Evolutionary conservation across 2,113 vertebrate species (phyloP).

Genomic region (Sinocyclocheilus grahami): DNA sequence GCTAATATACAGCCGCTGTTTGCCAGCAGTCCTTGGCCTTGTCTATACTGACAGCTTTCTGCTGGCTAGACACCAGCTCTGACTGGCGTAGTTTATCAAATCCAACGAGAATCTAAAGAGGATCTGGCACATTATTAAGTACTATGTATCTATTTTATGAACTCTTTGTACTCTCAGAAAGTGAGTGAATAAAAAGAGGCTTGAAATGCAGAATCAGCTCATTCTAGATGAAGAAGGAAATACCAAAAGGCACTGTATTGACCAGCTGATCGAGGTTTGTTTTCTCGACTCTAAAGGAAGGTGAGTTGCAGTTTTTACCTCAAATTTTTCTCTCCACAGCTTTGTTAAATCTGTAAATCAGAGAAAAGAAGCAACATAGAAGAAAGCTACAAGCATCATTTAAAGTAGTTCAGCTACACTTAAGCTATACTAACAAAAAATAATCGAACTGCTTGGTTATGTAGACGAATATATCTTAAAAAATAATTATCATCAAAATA

Average conservation of each 20-base stretch:
- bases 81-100: not conserved
- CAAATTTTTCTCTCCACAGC: not conserved
- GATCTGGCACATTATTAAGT: constrained; percentile 4
- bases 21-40: constrained; percentile 21
- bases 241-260: not conserved
- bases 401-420: not conserved
- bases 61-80: constrained; percentile 21
- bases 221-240: not conserved
- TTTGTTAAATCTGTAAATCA: not conserved
- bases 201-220: not conserved
- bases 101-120: not conserved
- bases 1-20: not conserved
- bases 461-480: too few relatives aligned
- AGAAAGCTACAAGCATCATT: not conserved
- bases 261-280: not conserved
- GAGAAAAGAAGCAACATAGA: not conserved
- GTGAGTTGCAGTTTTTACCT: not conserved
- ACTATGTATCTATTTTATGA: constrained; percentile 20
- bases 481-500: too few relatives aligned
- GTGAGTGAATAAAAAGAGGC: not conserved
- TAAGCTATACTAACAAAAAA: too few relatives aligned
- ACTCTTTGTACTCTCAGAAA: not conserved
- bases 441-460: too few relatives aligned
- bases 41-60: constrained; percentile 12
- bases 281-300: not conserved